Evolutionary conservation across 2,888 invertebrate genomes (phyloP), one percentile per base, ranked within the genome.

Genomic region (Ornithoptera priamus): DNA sequence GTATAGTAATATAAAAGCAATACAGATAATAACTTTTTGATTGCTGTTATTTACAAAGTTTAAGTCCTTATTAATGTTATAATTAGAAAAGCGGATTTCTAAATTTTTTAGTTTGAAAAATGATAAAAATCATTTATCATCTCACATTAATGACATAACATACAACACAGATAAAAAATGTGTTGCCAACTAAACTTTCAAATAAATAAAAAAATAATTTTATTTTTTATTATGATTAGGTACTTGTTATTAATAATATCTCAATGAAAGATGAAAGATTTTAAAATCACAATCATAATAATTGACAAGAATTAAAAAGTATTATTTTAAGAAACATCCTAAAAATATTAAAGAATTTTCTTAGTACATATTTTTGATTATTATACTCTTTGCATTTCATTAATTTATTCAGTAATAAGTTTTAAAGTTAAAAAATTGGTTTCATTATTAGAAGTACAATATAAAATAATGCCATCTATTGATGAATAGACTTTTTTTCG

Each of bases 391-490:
- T 53, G n/a, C 1, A n/a, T 7, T 53, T 53, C 1, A 7, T 53
- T n/a, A 7, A 6, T n/a, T 12, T n/a, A 3, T n/a, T 53, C 18
- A 53, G 7, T 8, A 50, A 12, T 1, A 18, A 17, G 17, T 15
- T 18, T 18, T 15, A 50, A 53, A 5, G 1, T n/a, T 6, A 46
- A 46, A n/a, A 10, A 53, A n/a, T 50, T 53, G 3, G 10, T 53
- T 18, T n/a, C 0, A 53, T n/a, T 12, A n/a, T 53, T n/a, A n/a
- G 6, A 6, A n/a, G 53, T 6, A n/a, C 15, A 46, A 12, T 46
- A 3, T 3, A 15, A 46, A 46, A 46, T 3, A 63, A n/a, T 57
- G 77, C 67, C 77, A 77, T 77, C 79, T 80, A 61, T 71, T 69
- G 67, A 42, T 53, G 69, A 77, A 67, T 76, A 74, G 74, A 58